Conservation (phyloP, 2,113 vertebrate species). For the Girardinichthys multiradiatus region DNA sequence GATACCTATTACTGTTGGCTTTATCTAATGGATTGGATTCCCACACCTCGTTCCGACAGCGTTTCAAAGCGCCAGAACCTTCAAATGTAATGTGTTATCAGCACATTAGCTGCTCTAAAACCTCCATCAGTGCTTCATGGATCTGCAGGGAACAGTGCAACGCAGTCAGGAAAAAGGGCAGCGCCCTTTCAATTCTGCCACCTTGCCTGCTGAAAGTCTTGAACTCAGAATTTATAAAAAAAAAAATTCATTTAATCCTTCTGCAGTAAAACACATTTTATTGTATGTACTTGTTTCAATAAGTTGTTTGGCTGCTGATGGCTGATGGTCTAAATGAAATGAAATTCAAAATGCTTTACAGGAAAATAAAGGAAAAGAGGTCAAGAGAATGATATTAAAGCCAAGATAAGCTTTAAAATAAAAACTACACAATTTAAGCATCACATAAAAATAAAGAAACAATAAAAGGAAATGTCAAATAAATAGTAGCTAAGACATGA, state of each 20-base stretch:
- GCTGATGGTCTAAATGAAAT: not conserved
- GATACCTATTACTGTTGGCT: constrained; percentile 77
- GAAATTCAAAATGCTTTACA: not conserved
- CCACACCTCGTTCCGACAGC: constrained; percentile 65
- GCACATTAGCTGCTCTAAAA: constrained; percentile 63
- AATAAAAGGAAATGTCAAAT: not conserved
- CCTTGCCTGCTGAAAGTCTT: not conserved
- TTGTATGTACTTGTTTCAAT: not conserved
- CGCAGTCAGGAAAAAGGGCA: constrained; percentile 36
- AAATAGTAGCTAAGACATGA: not conserved
- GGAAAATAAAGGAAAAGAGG: not conserved
- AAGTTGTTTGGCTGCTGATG: not conserved
- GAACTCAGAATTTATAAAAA: not conserved
- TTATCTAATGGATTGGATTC: constrained; percentile 80
- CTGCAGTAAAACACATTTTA: not conserved
- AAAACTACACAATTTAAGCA: not conserved
- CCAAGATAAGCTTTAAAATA: not conserved
- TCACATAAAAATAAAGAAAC: not conserved
- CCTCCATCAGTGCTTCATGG: constrained; percentile 42
- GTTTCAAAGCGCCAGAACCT: constrained; percentile 73
- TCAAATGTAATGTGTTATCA: constrained; percentile 73
- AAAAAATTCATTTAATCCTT: not conserved
- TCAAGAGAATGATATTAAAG: not conserved
- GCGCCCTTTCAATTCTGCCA: constrained; percentile 55
- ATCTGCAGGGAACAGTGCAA: constrained; percentile 43